Percentiles rank a stretch among this genome's conserved stretches.
These are phyloP conservation scores for Erebia aethiops DNA, from an alignment of 2,888 invertebrate genomes.

Conservation along the genomic window DNA sequence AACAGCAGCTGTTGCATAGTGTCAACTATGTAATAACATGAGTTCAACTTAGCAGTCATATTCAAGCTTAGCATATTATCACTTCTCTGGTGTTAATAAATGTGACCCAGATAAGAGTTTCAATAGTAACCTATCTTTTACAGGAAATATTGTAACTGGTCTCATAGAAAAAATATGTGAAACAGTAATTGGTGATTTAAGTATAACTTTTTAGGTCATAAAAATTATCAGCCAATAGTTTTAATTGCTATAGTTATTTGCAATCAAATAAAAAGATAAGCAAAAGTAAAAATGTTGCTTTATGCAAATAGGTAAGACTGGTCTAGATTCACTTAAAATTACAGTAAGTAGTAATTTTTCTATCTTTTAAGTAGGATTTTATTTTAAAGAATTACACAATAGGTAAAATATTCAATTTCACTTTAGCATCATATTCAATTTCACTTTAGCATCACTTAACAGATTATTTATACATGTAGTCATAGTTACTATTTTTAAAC, in stretches of 20 bases:
- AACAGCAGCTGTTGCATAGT: slow-evolving; percentile 6
- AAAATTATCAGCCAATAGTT: not conserved
- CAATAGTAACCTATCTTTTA: not conserved
- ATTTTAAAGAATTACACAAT: not conserved
- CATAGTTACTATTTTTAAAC: slow-evolving; percentile 25
- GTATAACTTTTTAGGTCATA: not conserved
- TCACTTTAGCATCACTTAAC: not conserved
- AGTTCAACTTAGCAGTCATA: slow-evolving; percentile 1
- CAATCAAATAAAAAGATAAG: not conserved
- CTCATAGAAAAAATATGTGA: not conserved
- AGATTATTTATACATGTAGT: slow-evolving; percentile 15
- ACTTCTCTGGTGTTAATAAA: slow-evolving; percentile 10
- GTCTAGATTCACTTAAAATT: not conserved
- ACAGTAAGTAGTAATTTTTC: not conserved
- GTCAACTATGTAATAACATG: not conserved
- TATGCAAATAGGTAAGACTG: not conserved
- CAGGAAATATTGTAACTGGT: not conserved
- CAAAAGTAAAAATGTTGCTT: not conserved
- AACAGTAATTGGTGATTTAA: not conserved
- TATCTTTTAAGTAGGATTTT: not conserved
- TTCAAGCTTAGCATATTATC: slow-evolving; percentile 22
- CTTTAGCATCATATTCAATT: not conserved
- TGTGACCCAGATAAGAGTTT: not conserved
- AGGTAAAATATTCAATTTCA: not conserved
- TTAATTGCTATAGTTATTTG: not conserved